A percentile compares a stretch with the other conserved stretches of the same genome.
Conservation (phyloP, 2,113 vertebrate species). For the Triplophysa dalaica region DNA sequence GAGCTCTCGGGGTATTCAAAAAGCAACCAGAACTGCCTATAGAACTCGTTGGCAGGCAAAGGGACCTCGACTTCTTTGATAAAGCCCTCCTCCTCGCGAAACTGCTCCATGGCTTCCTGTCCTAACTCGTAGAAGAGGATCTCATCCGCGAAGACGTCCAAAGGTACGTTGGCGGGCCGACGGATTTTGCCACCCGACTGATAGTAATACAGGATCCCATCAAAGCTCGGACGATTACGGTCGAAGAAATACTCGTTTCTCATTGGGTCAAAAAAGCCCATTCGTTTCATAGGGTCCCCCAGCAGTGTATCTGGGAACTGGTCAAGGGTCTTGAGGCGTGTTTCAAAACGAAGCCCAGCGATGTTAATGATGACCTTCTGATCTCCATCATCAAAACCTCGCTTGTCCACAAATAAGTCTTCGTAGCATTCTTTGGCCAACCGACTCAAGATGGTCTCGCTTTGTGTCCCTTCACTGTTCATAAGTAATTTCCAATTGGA, state of each 20-base stretch:
- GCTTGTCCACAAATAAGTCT: conserved; percentile 78
- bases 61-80: conserved; percentile 87
- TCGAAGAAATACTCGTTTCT: conserved; percentile 98
- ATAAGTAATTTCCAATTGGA: conserved; percentile 83
- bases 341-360: conserved; percentile 92
- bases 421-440: conserved; percentile 80
- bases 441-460: conserved; percentile 82
- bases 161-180: conserved; percentile 89
- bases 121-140: conserved; percentile 93
- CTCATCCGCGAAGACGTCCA: conserved; percentile 92
- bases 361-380: conserved; percentile 95
- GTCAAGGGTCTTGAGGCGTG: conserved; percentile 85
- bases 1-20: conserved; percentile 97
- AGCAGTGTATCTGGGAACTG: conserved; percentile 93
- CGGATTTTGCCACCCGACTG: conserved; percentile 93
- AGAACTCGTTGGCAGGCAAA: conserved; percentile 84
- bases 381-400: conserved; percentile 80
- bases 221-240: conserved; percentile 93
- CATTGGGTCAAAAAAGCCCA: conserved; percentile 96
- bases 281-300: conserved; percentile 86
- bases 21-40: conserved; percentile 92
- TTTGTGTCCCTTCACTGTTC: conserved; percentile 79
- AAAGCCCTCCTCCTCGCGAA: conserved; percentile 95
- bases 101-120: conserved; percentile 90
- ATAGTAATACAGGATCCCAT: conserved; percentile 96